Evolutionary conservation across 2,888 invertebrate species (phyloP), one percentile per base, ranked within the genome.

Genomic region (Protophormia terraenovae): DNA sequence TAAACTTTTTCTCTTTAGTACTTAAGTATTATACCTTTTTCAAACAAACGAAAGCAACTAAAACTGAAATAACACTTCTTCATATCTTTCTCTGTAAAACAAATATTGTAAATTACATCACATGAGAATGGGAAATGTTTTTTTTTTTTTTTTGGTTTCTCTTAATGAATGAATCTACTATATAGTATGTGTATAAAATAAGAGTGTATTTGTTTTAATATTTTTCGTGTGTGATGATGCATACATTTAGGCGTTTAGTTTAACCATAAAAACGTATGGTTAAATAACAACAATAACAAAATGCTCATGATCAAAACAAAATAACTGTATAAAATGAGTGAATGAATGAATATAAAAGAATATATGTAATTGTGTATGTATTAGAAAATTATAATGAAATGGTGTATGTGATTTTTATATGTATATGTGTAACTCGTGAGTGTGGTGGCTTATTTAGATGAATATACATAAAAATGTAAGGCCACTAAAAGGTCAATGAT

Each of bases 401-500:
- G 22, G 5, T 58, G n/a, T 29, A 8, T 50, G 19, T 14, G 14
- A 32, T 19, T 0, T 47, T 7, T 67, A 12, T 7, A 16, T 16
- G 24, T 27, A 47, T 47, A 32, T 47, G 47, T 24, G n/a, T n/a
- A n/a, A n/a, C n/a, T 10, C 24, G 27, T 8, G 8, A 4, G 10
- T 32, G 3, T n/a, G 27, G 12, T 50, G 50, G n/a, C 5, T 64
- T 69, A 32, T 50, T 47, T 47, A 19, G 16, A 50, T 45, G 24
- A 71, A 41, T 35, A n/a, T 24, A 14, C n/a, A 27, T 7, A 27
- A 29, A 58, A 35, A 38, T 38, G 27, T 38, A 71, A 41, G 64
- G 38, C 55, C 71, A 58, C 41, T 38, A 35, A 71, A 71, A 71
- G 71, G 55, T 71, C 71, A 58, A 41, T 16, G 27, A 24, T 16